Evolutionary conservation across 1,140 invertebrate genomes (phyloP).

Genomic region (Bombyx mori): ASM3026992v2 NC_085120.1:533001-533500

Average conservation of each 20-base stretch:
- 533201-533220: conserved; percentile 8
- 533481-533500: too few relatives aligned
- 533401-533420: not conserved
- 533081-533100: conserved; percentile 7
- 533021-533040: conserved; percentile 15
- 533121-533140: conserved; percentile 12
- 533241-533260: conserved; percentile 6
- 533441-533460: too few relatives aligned
- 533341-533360: not conserved
- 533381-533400: not conserved
- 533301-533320: too few relatives aligned
- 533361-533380: not conserved
- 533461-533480: too few relatives aligned
- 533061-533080: conserved; percentile 7
- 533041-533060: conserved; percentile 8
- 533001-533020: conserved; percentile 24
- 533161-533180: conserved; percentile 7
- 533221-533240: conserved; percentile 9
- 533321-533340: not conserved
- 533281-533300: too few relatives aligned
- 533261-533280: conserved; percentile 8
- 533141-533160: conserved; percentile 8
- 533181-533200: conserved; percentile 5
- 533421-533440: not conserved
- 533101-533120: conserved; percentile 9